These are phyloP conservation scores for Ornithoptera alexandrae DNA, from an alignment of 2,888 invertebrate genomes.

Conservation along the genomic window DNA sequence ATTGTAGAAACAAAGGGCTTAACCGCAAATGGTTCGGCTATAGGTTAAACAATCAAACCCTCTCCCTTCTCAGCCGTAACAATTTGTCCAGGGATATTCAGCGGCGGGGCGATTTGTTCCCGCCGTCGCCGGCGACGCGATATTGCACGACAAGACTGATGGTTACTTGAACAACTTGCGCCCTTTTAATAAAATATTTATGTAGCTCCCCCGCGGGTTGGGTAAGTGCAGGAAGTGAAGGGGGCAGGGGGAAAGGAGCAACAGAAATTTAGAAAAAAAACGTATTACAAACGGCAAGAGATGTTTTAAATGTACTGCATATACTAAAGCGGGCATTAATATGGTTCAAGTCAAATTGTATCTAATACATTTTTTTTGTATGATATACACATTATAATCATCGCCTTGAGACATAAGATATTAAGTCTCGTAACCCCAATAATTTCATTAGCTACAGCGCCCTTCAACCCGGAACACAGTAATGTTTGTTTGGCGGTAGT, in stretches of 20 bases:
- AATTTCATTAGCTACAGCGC: no score
- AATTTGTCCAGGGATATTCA: constrained; percentile 28
- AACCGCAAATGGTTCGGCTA: constrained; percentile 2
- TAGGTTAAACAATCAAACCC: constrained; percentile 27
- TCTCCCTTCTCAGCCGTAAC: constrained; percentile 20
- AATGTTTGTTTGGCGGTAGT: no score
- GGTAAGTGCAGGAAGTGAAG: background rate
- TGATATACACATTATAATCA: no score
- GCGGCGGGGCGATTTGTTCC: constrained; percentile 58
- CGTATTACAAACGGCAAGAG: background rate
- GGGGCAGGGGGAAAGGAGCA: background rate
- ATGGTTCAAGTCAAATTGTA: background rate
- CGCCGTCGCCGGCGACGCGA: constrained; percentile 49
- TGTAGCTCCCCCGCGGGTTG: constrained; percentile 30
- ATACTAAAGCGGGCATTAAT: background rate
- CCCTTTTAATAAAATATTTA: constrained; percentile 70
- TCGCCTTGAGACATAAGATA: no score
- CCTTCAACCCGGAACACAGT: no score
- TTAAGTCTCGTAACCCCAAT: no score
- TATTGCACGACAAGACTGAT: constrained; percentile 67
- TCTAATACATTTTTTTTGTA: background rate
- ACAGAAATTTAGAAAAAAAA: background rate
- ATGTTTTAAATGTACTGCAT: background rate
- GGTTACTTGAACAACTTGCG: constrained; percentile 45
- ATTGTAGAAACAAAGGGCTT: background rate